Base-by-base conservation (phyloP, 2,113 vertebrate species). In the Osmerus mordax region DNA sequence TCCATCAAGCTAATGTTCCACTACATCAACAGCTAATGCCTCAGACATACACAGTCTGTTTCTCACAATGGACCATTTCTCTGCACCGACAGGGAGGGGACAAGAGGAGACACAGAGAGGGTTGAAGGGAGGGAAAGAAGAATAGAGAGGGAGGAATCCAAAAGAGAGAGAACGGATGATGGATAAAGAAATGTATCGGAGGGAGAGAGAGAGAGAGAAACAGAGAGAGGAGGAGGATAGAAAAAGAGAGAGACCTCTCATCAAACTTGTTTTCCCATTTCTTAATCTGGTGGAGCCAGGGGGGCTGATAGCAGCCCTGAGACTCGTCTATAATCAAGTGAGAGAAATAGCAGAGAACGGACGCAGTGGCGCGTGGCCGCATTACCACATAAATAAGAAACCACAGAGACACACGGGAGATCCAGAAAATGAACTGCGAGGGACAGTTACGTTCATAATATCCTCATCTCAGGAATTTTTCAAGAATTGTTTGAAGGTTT, bases 1-100 rank as follows among this genome's bases (percentile, higher is more conserved):
- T 91, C 87, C 74, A 89, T 90, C 88, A 90, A 86, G 73, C 85
- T 91, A 91, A 91, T 90, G 87, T 86, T 82, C 81, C 87, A 88
- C 88, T 91, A 88, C 89, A 91, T 90, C 86, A 91, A 87, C 81
- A 82, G 85, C 83, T 89, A 90, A 89, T 88, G 86, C 85, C 70
- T 83, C 83, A 87, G 84, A 86, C 79, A 61, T 78, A 85, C 81
- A 83, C 86, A 87, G 78, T 69, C 83, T 87, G 84, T 88, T 84
- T 80, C 73, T 77, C 69, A 78, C 66, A 86, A 82, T 82, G 86
- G 81, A 78, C 83, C 88, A 87, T 90, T 89, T 87, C 85, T 81
- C 84, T 67, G 74, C 82, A 75, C 65, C 52, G 58, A 74, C 75
- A 74, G 72, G 36, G 75, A 47, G 56, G 16, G 53, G 19, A 53